Evolutionary conservation across 2,888 invertebrate genomes (phyloP), one percentile per base, ranked within the genome.

Genomic region (Pheosia gnoma): DNA sequence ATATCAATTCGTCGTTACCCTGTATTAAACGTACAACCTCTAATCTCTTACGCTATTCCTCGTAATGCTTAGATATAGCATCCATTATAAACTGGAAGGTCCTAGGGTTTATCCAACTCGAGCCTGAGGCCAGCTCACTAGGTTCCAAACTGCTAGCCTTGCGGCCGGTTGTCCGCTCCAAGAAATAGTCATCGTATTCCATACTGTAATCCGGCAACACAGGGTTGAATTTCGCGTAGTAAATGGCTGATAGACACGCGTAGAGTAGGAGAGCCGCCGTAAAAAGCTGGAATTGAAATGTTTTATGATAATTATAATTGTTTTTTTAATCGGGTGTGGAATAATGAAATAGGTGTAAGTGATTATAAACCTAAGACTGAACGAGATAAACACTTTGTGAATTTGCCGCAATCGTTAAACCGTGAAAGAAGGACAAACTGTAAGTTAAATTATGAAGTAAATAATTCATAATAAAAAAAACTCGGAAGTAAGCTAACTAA

Each of bases 221-320:
- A 57, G 97, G 97, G 88, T 97, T 97, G 84, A 97, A 97, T 88
- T 97, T 97, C 59, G 97, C 97, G 89, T 97, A 97, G 89, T 97
- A 97, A 80, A 97, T 96, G 61, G 97, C 97, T 3, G 97, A 97
- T 77, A 97, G 95, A 60, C 97, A 97, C 62, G 97, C 97, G 92
- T 97, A 97, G 74, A 97, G 95, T 43, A 97, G 94, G 53, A 97
- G 91, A 5, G 95, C 95, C 0, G 97, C 97, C 7, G 97, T 97
- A 81, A 96, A 96, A 57, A 97, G 94, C 97, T 97, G 93, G 71
- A 94, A 76, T 60, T n/a, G 63, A 93, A n/a, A 45, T 10, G 3
- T 10, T 10, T 45, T 45, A 45, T 47, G 0, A 5, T n/a, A 9
- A 5, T 47, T 25, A 25, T 25, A 25, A 25, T 25, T 25, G 25